These are phyloP conservation scores for Lordiphosa clarofinis DNA, from an alignment of 1,140 invertebrate species.

Conservation along the genomic window DNA sequence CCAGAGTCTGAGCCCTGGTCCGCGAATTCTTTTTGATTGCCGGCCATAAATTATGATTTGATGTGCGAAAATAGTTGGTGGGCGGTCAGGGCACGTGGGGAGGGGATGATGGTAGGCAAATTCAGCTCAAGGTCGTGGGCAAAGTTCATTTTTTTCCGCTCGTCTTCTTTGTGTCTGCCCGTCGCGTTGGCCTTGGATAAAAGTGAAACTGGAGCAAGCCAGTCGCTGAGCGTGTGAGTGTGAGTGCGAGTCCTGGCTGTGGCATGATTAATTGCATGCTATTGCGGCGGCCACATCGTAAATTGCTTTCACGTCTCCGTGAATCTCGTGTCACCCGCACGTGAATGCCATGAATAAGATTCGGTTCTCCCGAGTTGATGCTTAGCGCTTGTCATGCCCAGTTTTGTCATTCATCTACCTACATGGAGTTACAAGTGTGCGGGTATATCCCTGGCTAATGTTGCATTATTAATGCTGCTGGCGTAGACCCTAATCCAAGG, in stretches of 20 bases:
- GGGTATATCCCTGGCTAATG: conserved; percentile 39
- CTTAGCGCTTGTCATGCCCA: conserved; percentile 1
- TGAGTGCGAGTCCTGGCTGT: conserved; percentile 26
- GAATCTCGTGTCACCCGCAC: conserved; percentile 48
- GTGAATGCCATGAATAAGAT: conserved; percentile 51
- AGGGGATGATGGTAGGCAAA: conserved; percentile 9
- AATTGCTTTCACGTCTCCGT: conserved; percentile 59
- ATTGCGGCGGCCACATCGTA: conserved; percentile 64
- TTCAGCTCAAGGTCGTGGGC: conserved; percentile 39
- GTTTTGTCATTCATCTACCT: too few relatives aligned
- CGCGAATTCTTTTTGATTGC: conserved; percentile 39
- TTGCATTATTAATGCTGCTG: conserved; percentile 63
- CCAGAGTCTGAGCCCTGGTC: conserved; percentile 2
- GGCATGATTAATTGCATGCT: conserved; percentile 71
- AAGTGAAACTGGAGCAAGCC: conserved; percentile 35
- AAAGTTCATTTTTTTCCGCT: conserved; percentile 1
- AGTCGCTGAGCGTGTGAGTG: background rate
- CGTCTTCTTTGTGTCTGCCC: conserved; percentile 21
- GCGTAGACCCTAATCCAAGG: too few relatives aligned
- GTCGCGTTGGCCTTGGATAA: conserved; percentile 27
- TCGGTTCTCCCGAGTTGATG: background rate
- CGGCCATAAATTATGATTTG: conserved; percentile 72
- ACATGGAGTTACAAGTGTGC: too few relatives aligned
- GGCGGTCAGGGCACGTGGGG: too few relatives aligned
- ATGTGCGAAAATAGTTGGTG: conserved; percentile 59